Percentiles rank a stretch among this genome's conserved stretches.
Conservation (phyloP, 2,113 vertebrate species). For the Heliornis fulica region DNA sequence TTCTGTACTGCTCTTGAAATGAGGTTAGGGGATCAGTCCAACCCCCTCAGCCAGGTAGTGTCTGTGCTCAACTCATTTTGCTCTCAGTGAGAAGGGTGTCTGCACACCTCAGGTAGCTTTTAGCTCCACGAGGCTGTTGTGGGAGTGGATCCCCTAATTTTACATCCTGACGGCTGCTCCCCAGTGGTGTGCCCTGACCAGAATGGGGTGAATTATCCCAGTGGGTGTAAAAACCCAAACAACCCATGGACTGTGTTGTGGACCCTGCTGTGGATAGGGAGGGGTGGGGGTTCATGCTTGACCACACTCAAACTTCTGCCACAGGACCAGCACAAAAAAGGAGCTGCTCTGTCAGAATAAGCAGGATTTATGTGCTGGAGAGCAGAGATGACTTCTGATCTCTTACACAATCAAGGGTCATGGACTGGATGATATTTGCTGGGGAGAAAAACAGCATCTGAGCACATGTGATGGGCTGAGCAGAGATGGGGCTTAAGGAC, state of each 20-base stretch:
- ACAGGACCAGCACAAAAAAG: neutral
- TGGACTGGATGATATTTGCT: neutral
- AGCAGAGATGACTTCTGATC: neutral
- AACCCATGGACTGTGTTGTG: neutral
- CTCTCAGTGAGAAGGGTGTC: rapidly evolving
- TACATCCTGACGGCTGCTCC: rapidly evolving
- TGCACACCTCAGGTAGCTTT: rapidly evolving
- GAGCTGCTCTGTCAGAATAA: neutral
- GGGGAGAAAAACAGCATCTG: neutral
- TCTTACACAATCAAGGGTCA: rapidly evolving
- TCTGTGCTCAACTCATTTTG: neutral
- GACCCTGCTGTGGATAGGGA: neutral
- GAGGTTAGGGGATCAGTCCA: neutral
- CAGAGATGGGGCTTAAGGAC: neutral
- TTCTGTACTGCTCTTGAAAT: neutral
- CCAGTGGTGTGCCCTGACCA: rapidly evolving
- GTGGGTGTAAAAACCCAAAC: neutral
- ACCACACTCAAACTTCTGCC: rapidly evolving
- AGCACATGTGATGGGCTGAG: neutral
- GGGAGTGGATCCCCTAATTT: neutral
- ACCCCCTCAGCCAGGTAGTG: neutral
- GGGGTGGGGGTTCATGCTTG: neutral
- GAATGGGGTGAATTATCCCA: rapidly evolving
- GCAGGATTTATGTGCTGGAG: neutral
- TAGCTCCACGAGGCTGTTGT: neutral